Percentiles rank a stretch among this genome's conserved stretches.
phyloP scores from a whole-genome alignment of 2,113 vertebrate genomes.

The Nothobranchius kuhntae region DNA sequence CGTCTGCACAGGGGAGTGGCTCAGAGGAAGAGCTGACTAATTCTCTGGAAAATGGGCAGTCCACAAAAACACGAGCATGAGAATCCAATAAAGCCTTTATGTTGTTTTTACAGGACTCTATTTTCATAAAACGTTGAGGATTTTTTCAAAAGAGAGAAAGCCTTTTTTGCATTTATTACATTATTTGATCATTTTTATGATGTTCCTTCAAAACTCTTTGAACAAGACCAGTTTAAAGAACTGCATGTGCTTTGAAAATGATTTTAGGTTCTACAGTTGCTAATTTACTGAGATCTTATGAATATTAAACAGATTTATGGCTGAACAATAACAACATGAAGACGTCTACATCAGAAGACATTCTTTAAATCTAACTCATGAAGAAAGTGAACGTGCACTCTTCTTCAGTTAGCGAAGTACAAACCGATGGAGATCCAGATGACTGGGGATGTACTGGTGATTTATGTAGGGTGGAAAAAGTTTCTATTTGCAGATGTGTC shows the following conservation, averaged over 20 bases:
- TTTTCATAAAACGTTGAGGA: not conserved
- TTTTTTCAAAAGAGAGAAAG: not conserved
- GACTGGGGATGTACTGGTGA: conserved; percentile 4
- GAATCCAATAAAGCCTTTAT: not conserved
- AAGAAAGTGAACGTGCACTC: conserved; percentile 3
- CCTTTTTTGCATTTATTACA: too few species aligned
- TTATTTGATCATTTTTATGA: too few species aligned
- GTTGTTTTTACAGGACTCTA: not conserved
- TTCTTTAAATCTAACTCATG: conserved; percentile 11
- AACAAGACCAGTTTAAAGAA: not conserved
- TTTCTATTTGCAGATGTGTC: too few species aligned
- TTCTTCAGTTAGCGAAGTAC: conserved; percentile 16
- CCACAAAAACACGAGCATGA: not conserved
- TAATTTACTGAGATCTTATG: conserved; percentile 3
- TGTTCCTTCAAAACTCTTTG: too few species aligned
- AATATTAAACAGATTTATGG: not conserved
- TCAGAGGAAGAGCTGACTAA: conserved; percentile 42
- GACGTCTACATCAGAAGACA: not conserved
- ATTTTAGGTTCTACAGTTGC: not conserved
- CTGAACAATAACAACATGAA: not conserved
- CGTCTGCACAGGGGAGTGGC: conserved; percentile 57
- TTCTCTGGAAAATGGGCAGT: conserved; percentile 18
- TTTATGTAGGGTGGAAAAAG: conserved; percentile 7
- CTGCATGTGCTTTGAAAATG: not conserved
- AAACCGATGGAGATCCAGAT: not conserved